Evolutionary conservation across 2,888 invertebrate species (phyloP), one percentile per base, ranked within the genome.

Genomic region (Xestia xanthographa): DNA sequence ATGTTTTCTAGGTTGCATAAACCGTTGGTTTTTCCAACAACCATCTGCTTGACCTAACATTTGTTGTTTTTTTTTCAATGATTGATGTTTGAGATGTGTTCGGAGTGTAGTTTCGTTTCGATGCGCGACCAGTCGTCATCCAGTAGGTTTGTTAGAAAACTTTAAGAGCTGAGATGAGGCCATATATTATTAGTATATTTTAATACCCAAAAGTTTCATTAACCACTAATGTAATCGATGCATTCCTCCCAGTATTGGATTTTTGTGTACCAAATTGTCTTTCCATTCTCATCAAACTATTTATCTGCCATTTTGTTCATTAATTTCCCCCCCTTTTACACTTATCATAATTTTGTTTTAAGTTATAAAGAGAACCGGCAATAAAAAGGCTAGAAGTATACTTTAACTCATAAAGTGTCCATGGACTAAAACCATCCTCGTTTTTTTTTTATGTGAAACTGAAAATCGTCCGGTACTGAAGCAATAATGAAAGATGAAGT

Each of bases 111-210:
- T 85, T 84, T 75, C 72, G 77, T 83, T 79, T 34, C 72, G 73
- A 80, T 77, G 81, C 17, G 77, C 78, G 85, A 84, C 69, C 80
- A 88, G 91, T 90, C 83, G 88, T 93, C 95, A 95, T 95, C 95
- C 94, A 94, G 93, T 95, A 93, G 94, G 94, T 96, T 96, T 95
- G 89, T 94, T 92, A 92, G 88, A 92, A 95, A 96, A 94, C 95
- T 95, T 93, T 79, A 78, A 82, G 88, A 92, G 94, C 95, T 95
- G 95, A 85, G 96, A 96, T 95, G 95, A 94, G 94, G 94, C 94
- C 92, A 91, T 91, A 75, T 79, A 77, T 67, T 74, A 80, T 67
- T 74, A 80, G 78, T 86, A 77, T 86, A 83, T 84, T 86, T 87
- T 85, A 88, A 80, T 84, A 84, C 73, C 79, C 80, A 78, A 70